Evolutionary conservation across 2,888 invertebrate genomes (phyloP), one percentile per base, ranked within the genome.

Genomic region (Drosophila kanekoi): DNA sequence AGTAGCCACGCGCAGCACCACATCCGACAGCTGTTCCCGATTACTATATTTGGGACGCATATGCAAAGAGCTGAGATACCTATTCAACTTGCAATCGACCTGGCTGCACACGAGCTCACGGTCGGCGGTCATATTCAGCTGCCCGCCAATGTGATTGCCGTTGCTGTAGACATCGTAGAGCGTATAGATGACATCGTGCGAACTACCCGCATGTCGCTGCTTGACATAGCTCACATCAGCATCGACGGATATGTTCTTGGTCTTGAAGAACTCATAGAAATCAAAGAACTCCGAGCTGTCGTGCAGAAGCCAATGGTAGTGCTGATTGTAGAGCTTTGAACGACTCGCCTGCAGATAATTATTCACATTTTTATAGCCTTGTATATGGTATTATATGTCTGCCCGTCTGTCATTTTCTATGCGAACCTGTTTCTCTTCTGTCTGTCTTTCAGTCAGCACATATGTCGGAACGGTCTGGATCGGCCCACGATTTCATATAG

Each of bases 91-190:
- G 40, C 91, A 91, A 3, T 5, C 40, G 0, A 0, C 18, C 0
- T 0, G n/a, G 40, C 72, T 72, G 56, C 91, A 92, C 20, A 38
- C 13, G 3, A 90, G 13, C 28, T 81, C 77, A 53, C 87, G 81
- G 63, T 89, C 81, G 3, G 79, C 65, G 0, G 92, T 92, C 13
- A 92, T 71, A 71, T 92, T 92, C 0, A 93, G 68, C 47, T 83
- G 76, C 0, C 92, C 92, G 8, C 92, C 92, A 49, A 90, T 82
- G 11, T 72, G 75, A 4, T 81, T 87, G 0, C 93, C 93, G 73
- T 92, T 91, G 61, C 88, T 92, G 58, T 91, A 92, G 9, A 92
- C 87, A 79, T 93, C 93, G 45, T 90, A 91, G 2, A 89, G 61
- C 1, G 77, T 47, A 45, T 74, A 90, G 1, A 60, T 47, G 13